Percentiles rank a stretch among this genome's conserved stretches.
Evolutionary conservation across 1,140 invertebrate species (phyloP).

Genomic region (Pteromalus puparum): DNA sequence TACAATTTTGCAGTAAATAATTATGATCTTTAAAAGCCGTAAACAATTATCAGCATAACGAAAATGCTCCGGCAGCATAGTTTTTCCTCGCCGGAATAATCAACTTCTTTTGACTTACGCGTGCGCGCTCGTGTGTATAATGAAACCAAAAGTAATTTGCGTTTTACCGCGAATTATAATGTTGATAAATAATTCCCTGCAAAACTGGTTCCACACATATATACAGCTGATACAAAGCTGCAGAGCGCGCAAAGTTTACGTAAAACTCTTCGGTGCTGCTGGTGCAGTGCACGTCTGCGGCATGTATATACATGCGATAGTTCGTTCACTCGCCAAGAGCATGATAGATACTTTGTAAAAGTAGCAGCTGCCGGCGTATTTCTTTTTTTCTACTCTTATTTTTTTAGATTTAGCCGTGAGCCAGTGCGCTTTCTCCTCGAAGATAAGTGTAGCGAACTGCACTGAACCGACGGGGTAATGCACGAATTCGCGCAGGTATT

Average conservation of each 20-base stretch:
- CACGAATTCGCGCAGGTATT: not conserved
- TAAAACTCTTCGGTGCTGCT: conserved; percentile 4
- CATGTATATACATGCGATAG: no score
- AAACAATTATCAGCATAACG: conserved; percentile 28
- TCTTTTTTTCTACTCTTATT: conserved; percentile 20
- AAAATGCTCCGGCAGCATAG: conserved; percentile 11
- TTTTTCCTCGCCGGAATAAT: conserved; percentile 30
- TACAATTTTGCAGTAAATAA: conserved; percentile 38
- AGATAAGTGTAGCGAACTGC: conserved; percentile 1
- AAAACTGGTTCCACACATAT: conserved; percentile 27
- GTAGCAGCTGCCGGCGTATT: not conserved
- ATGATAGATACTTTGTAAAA: conserved; percentile 9
- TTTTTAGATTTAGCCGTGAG: not conserved
- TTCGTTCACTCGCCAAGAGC: not conserved
- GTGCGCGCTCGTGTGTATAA: conserved; percentile 8
- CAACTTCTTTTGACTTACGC: not conserved
- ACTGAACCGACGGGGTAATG: not conserved
- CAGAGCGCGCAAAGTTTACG: conserved; percentile 16
- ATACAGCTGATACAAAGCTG: not conserved
- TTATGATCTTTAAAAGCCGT: conserved; percentile 39
- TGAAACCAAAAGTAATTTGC: conserved; percentile 21
- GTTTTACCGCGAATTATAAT: conserved; percentile 34
- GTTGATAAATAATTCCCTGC: conserved; percentile 45
- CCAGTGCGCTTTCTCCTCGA: conserved; percentile 11
- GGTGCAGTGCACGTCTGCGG: not conserved